Conservation (phyloP, 2,113 vertebrate species). For the Sclerurus mexicanus region DNA sequence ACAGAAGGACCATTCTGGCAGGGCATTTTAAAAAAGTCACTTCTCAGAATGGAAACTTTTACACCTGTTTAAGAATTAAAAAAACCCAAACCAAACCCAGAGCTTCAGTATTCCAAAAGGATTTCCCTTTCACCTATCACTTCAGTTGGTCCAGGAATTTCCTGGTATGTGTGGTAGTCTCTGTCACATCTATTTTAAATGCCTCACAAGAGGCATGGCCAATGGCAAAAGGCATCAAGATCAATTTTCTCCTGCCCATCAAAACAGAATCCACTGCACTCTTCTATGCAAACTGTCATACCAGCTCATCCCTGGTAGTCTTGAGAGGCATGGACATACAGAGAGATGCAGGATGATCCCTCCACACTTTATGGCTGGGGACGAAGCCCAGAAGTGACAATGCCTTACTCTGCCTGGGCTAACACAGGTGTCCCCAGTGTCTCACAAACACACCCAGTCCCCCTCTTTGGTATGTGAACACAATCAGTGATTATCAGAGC, state of each 20-base stretch:
- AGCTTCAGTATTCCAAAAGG: neutral
- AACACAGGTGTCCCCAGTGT: fast-evolving
- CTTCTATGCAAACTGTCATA: neutral
- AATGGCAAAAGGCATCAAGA: neutral
- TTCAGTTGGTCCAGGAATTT: neutral
- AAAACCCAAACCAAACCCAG: neutral
- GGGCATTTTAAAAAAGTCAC: neutral
- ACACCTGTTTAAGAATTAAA: neutral
- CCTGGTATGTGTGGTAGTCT: neutral
- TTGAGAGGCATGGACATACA: neutral
- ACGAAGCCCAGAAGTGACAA: neutral
- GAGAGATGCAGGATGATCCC: neutral
- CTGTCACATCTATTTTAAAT: neutral
- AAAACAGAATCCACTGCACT: neutral
- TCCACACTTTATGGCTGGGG: neutral
- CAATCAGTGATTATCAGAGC: neutral
- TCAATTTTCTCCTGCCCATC: neutral
- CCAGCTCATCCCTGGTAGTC: neutral
- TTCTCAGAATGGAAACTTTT: neutral
- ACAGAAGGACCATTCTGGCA: neutral
- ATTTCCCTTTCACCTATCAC: neutral
- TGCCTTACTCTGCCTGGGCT: neutral
- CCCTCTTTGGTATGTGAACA: fast-evolving
- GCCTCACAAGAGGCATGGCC: neutral
- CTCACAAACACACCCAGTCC: neutral